Base-by-base conservation (phyloP, 1,140 invertebrate genomes). In the Drosophila guanche region DNA sequence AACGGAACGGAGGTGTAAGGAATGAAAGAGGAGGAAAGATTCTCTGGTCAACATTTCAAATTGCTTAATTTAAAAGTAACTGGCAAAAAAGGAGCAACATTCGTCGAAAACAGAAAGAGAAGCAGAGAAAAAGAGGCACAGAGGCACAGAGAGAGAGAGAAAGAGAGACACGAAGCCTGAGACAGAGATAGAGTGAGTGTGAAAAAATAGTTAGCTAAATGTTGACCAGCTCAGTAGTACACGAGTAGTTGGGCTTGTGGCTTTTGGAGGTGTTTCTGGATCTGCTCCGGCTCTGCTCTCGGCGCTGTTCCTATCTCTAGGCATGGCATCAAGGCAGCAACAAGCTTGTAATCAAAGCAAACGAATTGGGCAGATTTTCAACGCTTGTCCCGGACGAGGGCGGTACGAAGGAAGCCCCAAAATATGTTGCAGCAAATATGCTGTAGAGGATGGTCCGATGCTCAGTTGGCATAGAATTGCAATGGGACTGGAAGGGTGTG, bases 41-140 rank as follows among this genome's bases (percentile, higher is more conserved):
- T 76, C 60, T 68, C 60, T 79, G 77, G 77, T 57, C 69, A 65
- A 88, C 78, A 88, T 86, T 86, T 88, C 74, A 88, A 86, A 88
- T 88, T 86, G 81, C 83, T 88, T 83, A 86, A 86, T 86, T 78
- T 88, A 88, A 81, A 88, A 88, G 73, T 73, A 74, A 78, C 61
- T 75, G 45, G 77, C 54, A 77, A 78, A 81, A 77, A 88, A 52
- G 63, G 55, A 67, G 62, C 45, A 53, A 41, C 25, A 41, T 25
- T 55, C 43, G 51, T 46, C 37, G n/a, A 23, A 20, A 51, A 45
- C 22, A 27, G 20, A 29, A 14, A 8, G 14, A 4, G 27, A 16
- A 14, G n/a, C n/a, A 8, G 37, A 16, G 40, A 3, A 22, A 16
- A 2, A 23, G 14, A 40, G 63, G 25, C 20, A 29, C 2, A 23